Conservation (phyloP, 1,140 invertebrate species). For the Scaptomyza montana region DNA sequence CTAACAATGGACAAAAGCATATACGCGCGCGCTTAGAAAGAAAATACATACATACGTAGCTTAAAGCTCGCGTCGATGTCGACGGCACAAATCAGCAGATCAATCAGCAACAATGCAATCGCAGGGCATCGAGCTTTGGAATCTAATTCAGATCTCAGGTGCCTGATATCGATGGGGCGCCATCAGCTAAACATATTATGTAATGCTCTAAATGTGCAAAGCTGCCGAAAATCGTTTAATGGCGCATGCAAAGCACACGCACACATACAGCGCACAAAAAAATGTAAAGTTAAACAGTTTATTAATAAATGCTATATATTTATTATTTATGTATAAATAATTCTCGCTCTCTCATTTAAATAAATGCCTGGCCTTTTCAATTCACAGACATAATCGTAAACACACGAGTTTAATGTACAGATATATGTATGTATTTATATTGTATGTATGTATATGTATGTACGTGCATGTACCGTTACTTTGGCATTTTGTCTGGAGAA, state of each 20-base stretch:
- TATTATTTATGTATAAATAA: conserved; percentile 27
- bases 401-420: conserved; percentile 15
- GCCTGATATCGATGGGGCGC: background rate
- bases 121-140: conserved; percentile 8
- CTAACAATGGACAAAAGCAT: conserved; percentile 23
- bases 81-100: conserved; percentile 12
- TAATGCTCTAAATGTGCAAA: conserved; percentile 2
- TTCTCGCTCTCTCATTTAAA: conserved; percentile 5
- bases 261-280: no score
- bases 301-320: no score
- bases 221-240: conserved; percentile 20
- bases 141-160: conserved; percentile 9
- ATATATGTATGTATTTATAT: conserved; percentile 14
- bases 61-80: background rate
- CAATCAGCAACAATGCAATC: conserved; percentile 19
- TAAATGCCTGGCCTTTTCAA: conserved; percentile 35
- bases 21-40: conserved; percentile 28
- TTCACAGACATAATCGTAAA: conserved; percentile 34
- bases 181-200: background rate
- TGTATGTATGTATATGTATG: background rate
- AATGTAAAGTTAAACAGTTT: conserved; percentile 10
- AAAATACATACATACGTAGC: conserved; percentile 9
- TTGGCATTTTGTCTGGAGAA: conserved; percentile 40
- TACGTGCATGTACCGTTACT: conserved; percentile 37
- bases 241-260: background rate